Conservation (phyloP, 2,797 vertebrate species). For the Phalloptychus januarius region DNA sequence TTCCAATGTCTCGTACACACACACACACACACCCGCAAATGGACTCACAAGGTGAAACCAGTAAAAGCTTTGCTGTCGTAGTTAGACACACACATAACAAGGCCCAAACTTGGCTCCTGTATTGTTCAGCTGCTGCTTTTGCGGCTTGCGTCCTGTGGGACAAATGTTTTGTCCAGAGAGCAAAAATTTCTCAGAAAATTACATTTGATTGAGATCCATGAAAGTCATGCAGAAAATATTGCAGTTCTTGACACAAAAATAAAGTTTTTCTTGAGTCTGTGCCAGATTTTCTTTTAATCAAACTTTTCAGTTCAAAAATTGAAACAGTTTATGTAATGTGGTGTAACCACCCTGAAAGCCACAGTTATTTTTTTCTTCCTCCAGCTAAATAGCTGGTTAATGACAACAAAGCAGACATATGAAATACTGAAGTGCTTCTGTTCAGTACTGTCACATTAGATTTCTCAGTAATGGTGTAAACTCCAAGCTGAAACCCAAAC, state of each 20-base stretch:
- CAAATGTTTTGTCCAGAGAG: slow-evolving; percentile 50
- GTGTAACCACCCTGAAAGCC: not conserved
- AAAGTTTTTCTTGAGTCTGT: slow-evolving; percentile 27
- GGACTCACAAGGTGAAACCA: not conserved
- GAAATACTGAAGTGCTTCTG: slow-evolving; percentile 26
- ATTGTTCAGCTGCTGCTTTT: slow-evolving; percentile 5
- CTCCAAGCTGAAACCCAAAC: slow-evolving; percentile 5
- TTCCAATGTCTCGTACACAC: not conserved
- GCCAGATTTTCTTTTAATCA: slow-evolving; percentile 17
- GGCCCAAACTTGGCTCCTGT: not conserved
- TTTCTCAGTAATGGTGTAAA: not conserved
- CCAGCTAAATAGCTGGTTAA: slow-evolving; percentile 45
- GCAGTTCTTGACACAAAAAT: slow-evolving; percentile 35
- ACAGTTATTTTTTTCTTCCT: not conserved
- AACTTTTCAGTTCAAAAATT: not conserved
- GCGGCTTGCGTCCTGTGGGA: slow-evolving; percentile 25
- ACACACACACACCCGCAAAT: not conserved
- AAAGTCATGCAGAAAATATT: slow-evolving; percentile 36
- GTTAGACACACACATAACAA: not conserved
- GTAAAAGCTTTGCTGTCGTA: not conserved
- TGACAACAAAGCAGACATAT: slow-evolving; percentile 39
- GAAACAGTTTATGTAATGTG: not conserved
- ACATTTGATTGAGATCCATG: slow-evolving; percentile 53
- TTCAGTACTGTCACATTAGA: slow-evolving; percentile 16
- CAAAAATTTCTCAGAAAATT: slow-evolving; percentile 40